Evolutionary conservation across 2,888 invertebrate genomes (phyloP).

Genomic region (Neoaliturus tenellus): DNA sequence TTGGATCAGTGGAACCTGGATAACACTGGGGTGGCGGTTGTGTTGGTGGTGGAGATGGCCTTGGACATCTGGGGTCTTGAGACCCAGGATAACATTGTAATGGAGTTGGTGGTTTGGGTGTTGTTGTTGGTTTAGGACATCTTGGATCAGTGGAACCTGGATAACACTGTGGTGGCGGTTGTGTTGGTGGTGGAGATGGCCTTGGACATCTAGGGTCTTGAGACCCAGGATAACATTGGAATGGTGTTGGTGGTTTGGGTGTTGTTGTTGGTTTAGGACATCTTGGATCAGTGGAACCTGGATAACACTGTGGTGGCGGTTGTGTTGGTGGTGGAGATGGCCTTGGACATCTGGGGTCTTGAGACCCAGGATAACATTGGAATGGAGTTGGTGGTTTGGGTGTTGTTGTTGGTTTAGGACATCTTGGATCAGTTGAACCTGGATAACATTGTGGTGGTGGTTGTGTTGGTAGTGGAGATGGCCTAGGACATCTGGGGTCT

Average conservation of each 20-base stretch:
- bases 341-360: constrained; percentile 64
- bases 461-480: constrained; percentile 63
- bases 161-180: constrained; percentile 66
- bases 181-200: constrained; percentile 64
- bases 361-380: constrained; percentile 69
- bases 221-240: constrained; percentile 70
- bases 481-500: constrained; percentile 68
- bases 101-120: constrained; percentile 64
- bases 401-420: constrained; percentile 53
- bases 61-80: constrained; percentile 66
- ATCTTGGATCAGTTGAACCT: constrained; percentile 60
- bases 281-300: constrained; percentile 69
- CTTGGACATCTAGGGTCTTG: constrained; percentile 71
- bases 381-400: constrained; percentile 54
- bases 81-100: constrained; percentile 62
- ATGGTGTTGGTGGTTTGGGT: constrained; percentile 65
- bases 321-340: constrained; percentile 60
- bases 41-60: constrained; percentile 62
- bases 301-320: constrained; percentile 54
- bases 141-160: constrained; percentile 67
- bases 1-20: constrained; percentile 71
- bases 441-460: constrained; percentile 49
- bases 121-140: constrained; percentile 64
- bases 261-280: constrained; percentile 64
- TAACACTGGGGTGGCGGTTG: constrained; percentile 69